Base-by-base conservation (phyloP, 2,797 vertebrate genomes). In the Pangasius larnaudii region DNA sequence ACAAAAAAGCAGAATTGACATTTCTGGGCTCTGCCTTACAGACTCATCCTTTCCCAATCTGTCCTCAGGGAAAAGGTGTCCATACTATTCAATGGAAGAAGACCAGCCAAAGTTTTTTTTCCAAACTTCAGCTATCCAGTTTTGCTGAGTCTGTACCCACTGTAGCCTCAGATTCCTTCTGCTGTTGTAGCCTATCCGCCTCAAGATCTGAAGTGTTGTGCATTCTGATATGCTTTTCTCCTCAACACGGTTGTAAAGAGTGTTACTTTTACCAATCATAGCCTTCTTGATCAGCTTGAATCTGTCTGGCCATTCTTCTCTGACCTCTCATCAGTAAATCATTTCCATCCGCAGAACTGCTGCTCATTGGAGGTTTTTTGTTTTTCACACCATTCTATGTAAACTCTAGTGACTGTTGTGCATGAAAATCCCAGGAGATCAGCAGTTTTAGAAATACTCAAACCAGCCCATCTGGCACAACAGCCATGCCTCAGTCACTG, bases 371-470 rank as follows among this genome's bases (percentile, higher is more conserved):
- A 56, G 2, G 10, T 79, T 81, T 79, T 79, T 59, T 65, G 3
- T n/a, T 49, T 69, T 69, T 13, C 16, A 7, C 14, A 51, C 19
- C 46, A 33, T 69, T 51, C 6, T 69, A 5, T 33, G 3, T 84
- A 46, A 80, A 80, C 33, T 80, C 27, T 51, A 67, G 9, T 67
- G 80, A 83, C 61, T 67, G 63, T 69, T 69, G 30, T 84, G 82
- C 30, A 22, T 53, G 46, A 51, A 84, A 24, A 84, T 84, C 63
- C 19, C 63, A 84, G n/a, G 53, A 49, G 61, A 30, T 49, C 27
- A 84, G 18, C 46, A 69, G 82, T 84, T 69, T 84, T 8, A 53
- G 63, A 84, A 69, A 84, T 84, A 36, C n/a, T 19, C 16, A 69
- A 53, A 69, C 5, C 1, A 18, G 82, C 19, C 46, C 82, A 84